Evolutionary conservation across 2,113 vertebrate genomes (phyloP), one percentile per base, ranked within the genome.

Genomic region (Melanerpes formicivorus): DNA sequence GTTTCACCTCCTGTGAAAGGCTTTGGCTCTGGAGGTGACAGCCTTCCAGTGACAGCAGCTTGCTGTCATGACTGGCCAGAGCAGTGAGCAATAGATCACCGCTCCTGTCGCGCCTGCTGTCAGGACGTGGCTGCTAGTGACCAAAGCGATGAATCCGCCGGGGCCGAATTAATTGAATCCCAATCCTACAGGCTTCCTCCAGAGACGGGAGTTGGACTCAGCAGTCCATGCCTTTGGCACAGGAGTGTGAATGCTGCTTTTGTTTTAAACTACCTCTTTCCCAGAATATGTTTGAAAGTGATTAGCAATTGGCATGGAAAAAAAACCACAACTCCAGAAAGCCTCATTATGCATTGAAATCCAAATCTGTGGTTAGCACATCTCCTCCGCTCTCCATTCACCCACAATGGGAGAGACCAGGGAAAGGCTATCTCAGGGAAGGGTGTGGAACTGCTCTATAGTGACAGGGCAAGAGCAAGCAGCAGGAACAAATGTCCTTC

Each of bases 81-180:
- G 93, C 87, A 42, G 90, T 0, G 14, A 90, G 93, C 84, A 9
- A 82, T 87, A 50, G 81, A 90, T 94, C 95, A 90, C 15, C 15
- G 3, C 1, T 75, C 59, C 87, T 62, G 89, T 89, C 59, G 32
- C 21, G 0, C 50, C 26, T 17, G 9, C 91, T 93, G 93, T 92
- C 95, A 93, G 42, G 1, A 40, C n/a, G 34, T 2, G 25, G 75
- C 81, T 17, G 3, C 40, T 21, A 83, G 84, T 0, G 1, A 50
- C 87, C 90, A 91, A 71, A 95, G 81, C 30, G 14, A 94, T 93
- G 90, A 58, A 58, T 92, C 94, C 0, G 0, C 84, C 1, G 46
- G 63, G 87, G 82, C 81, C 14, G 71, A 89, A 55, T 89, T 89
- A 69, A 95, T 89, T 89, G 91, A 84, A 95, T 91, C 89, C 75